Percentiles rank a stretch among this genome's conserved stretches.
These are phyloP conservation scores for Gymnoscopelus microlampas DNA, from an alignment of 2,797 vertebrate species.

Conservation along the genomic window DNA sequence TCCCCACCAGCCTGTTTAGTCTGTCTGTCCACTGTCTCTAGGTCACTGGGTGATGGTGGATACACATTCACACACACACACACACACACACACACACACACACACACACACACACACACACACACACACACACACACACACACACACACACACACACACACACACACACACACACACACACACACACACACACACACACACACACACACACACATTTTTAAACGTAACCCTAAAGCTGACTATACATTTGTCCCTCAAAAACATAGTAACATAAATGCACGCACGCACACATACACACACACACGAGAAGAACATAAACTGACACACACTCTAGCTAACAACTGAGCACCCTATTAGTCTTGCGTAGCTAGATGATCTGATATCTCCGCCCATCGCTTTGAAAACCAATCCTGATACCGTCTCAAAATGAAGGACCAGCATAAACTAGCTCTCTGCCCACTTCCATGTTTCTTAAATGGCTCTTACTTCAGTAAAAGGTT, in stretches of 20 bases:
- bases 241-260: no score
- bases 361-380: no score
- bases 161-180: slow-evolving; percentile 5
- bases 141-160: neutral
- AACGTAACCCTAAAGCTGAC: neutral
- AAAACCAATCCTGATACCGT: no score
- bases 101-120: slow-evolving; percentile 6
- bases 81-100: neutral
- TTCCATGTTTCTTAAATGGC: no score
- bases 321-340: no score
- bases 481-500: no score
- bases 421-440: no score
- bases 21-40: slow-evolving; percentile 35
- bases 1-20: slow-evolving; percentile 64
- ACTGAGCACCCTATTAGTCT: no score
- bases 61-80: neutral
- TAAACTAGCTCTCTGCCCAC: no score
- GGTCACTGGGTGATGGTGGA: slow-evolving; percentile 29
- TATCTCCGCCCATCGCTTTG: no score
- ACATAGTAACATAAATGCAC: no score
- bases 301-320: neutral
- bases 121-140: slow-evolving; percentile 1
- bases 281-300: no score
- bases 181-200: slow-evolving; percentile 8
- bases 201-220: neutral